These are phyloP conservation scores for Leucopternis melanops DNA, from an alignment of 2,113 vertebrate species.

Conservation along the genomic window DNA sequence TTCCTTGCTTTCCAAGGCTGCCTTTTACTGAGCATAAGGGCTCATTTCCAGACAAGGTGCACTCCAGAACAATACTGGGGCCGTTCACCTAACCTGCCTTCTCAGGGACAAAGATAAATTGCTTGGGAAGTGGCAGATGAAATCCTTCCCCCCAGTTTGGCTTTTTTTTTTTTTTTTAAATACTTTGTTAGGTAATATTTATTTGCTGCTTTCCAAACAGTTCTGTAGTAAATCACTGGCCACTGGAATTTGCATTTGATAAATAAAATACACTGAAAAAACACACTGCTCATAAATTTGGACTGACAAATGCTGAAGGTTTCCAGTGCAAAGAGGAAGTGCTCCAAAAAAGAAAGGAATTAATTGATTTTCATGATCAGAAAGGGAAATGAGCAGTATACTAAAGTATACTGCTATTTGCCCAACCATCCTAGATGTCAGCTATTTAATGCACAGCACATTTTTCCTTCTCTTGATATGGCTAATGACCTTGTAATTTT, in stretches of 20 bases:
- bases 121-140: neutral
- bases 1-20: neutral
- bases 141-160: neutral
- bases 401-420: neutral
- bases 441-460: neutral
- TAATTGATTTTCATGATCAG: neutral
- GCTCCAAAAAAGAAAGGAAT: neutral
- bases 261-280: neutral
- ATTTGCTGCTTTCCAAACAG: neutral
- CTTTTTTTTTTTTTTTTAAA: neutral
- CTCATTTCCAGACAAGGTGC: neutral
- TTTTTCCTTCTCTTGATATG: neutral
- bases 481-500: constrained; percentile 48
- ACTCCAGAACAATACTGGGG: neutral
- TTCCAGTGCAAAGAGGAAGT: neutral
- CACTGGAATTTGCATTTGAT: constrained; percentile 20
- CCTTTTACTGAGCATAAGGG: neutral
- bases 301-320: neutral
- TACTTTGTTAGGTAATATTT: neutral
- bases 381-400: neutral
- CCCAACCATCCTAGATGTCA: neutral
- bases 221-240: neutral
- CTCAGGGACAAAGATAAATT: neutral
- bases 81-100: neutral
- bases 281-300: neutral